phyloP scores from a whole-genome alignment of 1,140 invertebrate genomes.

The Lerema accius region DNA sequence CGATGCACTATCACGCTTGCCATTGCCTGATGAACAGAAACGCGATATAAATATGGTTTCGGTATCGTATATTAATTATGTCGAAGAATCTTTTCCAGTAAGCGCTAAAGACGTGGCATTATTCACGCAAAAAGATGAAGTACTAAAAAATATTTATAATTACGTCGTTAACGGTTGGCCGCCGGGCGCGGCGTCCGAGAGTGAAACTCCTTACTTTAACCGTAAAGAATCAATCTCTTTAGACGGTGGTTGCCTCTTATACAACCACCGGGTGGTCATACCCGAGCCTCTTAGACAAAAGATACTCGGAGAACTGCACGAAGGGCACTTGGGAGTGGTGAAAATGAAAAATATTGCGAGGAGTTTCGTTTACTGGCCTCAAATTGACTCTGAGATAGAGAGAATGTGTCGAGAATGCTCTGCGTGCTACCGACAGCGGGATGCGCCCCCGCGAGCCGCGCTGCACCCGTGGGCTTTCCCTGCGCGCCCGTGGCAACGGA shows the following conservation, averaged over 20 bases:
- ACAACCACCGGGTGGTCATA: constrained; percentile 60
- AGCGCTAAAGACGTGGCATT: constrained; percentile 30
- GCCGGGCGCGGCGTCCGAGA: background rate
- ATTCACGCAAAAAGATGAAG: constrained; percentile 30
- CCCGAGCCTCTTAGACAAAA: constrained; percentile 48
- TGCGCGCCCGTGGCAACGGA: constrained; percentile 45
- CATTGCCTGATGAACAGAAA: constrained; percentile 17
- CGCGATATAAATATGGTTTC: background rate
- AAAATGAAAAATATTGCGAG: constrained; percentile 55
- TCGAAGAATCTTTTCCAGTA: constrained; percentile 36
- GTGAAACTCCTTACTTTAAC: constrained; percentile 40
- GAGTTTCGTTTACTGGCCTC: constrained; percentile 70
- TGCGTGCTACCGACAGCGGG: constrained; percentile 40
- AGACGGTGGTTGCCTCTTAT: constrained; percentile 46
- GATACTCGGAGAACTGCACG: constrained; percentile 70
- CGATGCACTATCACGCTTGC: constrained; percentile 39
- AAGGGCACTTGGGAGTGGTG: constrained; percentile 62
- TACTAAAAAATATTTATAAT: constrained; percentile 39
- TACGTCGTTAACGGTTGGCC: constrained; percentile 50
- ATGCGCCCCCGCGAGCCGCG: constrained; percentile 41
- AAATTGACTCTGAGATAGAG: constrained; percentile 69
- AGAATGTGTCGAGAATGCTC: constrained; percentile 38
- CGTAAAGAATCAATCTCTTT: constrained; percentile 34
- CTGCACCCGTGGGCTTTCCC: constrained; percentile 53
- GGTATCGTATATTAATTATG: constrained; percentile 29